These are phyloP conservation scores for Eupithecia centaureata DNA, from an alignment of 2,888 invertebrate species.

Conservation along the genomic window DNA sequence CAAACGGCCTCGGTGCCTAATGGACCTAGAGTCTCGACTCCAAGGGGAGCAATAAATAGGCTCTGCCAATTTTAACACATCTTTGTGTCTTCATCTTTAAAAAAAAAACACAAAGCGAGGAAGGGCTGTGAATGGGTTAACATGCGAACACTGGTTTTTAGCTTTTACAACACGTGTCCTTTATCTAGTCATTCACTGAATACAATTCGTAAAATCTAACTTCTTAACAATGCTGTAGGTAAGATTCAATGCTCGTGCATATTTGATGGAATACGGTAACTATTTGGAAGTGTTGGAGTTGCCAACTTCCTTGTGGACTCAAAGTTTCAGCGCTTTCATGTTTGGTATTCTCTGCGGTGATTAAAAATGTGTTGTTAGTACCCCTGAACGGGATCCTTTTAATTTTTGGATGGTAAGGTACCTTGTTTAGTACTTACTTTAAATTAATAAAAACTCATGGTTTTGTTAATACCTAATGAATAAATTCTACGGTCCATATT, in stretches of 20 bases:
- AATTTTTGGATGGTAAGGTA: background rate
- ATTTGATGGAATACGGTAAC: conserved; percentile 34
- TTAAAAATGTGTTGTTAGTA: conserved; percentile 1
- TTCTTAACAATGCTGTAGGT: background rate
- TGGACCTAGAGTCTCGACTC: too few relatives aligned
- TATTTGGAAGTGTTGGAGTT: conserved; percentile 33
- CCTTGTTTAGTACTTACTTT: background rate
- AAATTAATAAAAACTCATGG: background rate
- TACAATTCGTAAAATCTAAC: background rate
- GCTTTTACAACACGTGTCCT: background rate
- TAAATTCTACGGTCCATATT: too few relatives aligned
- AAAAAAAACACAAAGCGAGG: background rate
- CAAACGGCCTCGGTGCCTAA: too few relatives aligned
- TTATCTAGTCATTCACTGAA: background rate
- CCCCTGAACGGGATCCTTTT: background rate
- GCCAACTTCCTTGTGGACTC: conserved; percentile 14
- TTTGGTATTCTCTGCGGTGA: conserved; percentile 11
- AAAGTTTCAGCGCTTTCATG: conserved; percentile 10
- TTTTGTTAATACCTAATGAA: too few relatives aligned
- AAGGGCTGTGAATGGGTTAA: background rate
- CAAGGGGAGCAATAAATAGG: too few relatives aligned
- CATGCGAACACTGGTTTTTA: background rate
- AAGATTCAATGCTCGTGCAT: conserved; percentile 17
- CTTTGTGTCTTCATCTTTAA: too few relatives aligned
- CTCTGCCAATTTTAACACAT: too few relatives aligned